These are phyloP conservation scores for Macrobrachium rosenbergii DNA, from an alignment of 1,140 invertebrate genomes.

Conservation along the genomic window DNA sequence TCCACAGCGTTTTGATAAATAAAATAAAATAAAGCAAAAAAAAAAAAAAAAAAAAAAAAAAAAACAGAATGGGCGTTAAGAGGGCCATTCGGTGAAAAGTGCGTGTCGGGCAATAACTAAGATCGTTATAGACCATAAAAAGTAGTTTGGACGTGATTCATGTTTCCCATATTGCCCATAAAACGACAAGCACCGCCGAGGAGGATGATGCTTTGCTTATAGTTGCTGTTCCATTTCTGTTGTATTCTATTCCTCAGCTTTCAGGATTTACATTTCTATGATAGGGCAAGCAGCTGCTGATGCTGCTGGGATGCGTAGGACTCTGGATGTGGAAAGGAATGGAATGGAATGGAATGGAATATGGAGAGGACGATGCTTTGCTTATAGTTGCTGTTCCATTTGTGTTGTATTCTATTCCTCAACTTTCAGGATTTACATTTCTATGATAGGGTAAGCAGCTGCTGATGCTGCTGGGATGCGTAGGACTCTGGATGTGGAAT, in stretches of 20 bases:
- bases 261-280: background rate
- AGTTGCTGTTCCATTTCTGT: background rate
- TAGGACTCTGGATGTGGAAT: no score
- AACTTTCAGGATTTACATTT: no score
- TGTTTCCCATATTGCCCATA: constrained; percentile 55
- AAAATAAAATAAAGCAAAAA: no score
- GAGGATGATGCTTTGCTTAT: background rate
- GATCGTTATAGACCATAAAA: constrained; percentile 61
- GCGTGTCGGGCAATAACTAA: constrained; percentile 46
- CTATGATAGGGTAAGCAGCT: no score
- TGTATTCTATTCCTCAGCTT: background rate
- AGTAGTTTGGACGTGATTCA: constrained; percentile 32
- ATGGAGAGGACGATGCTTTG: background rate
- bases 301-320: no score
- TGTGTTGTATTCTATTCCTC: background rate
- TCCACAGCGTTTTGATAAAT: no score
- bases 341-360: no score
- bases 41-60: no score
- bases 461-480: no score
- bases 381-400: background rate
- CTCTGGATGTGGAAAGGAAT: no score
- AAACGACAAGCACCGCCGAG: constrained; percentile 17
- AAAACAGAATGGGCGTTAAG: background rate
- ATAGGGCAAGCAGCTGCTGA: background rate
- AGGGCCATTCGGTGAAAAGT: constrained; percentile 22